Conservation (phyloP, 2,888 invertebrate genomes). For the Brassicogethes aeneus region DNA sequence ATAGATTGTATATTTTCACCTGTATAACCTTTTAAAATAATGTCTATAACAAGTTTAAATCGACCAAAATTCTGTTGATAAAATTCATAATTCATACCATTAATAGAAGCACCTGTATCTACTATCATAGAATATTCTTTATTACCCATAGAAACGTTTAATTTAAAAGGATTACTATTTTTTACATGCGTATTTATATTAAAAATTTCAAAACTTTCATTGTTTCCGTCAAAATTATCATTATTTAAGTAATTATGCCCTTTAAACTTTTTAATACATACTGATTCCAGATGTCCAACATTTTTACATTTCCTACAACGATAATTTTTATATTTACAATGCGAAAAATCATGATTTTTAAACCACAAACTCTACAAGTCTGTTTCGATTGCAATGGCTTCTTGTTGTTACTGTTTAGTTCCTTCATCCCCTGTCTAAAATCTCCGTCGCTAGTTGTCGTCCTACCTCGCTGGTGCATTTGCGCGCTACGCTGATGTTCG, state of each 20-base stretch:
- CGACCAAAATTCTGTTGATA: neutral
- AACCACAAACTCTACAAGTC: constrained; percentile 1
- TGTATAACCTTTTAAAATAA: neutral
- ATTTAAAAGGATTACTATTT: neutral
- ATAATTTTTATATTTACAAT: too few species aligned
- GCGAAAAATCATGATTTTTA: neutral
- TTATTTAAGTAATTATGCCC: neutral
- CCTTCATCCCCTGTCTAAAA: neutral
- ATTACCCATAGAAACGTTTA: neutral
- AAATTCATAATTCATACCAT: constrained; percentile 1
- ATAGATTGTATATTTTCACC: neutral
- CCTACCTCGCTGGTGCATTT: neutral
- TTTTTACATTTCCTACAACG: constrained; percentile 1
- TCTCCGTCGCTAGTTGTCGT: neutral
- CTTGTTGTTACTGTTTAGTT: neutral
- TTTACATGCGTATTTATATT: neutral
- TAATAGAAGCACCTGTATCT: constrained; percentile 1
- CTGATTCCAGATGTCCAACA: neutral
- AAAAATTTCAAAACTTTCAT: constrained; percentile 1
- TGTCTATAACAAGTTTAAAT: neutral
- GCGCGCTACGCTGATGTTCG: too few species aligned
- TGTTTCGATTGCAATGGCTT: neutral
- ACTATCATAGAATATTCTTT: neutral
- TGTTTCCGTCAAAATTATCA: neutral
- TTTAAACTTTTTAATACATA: constrained; percentile 1